Conservation (phyloP, 2,888 invertebrate genomes). For the Bimastos eiseni region DNA sequence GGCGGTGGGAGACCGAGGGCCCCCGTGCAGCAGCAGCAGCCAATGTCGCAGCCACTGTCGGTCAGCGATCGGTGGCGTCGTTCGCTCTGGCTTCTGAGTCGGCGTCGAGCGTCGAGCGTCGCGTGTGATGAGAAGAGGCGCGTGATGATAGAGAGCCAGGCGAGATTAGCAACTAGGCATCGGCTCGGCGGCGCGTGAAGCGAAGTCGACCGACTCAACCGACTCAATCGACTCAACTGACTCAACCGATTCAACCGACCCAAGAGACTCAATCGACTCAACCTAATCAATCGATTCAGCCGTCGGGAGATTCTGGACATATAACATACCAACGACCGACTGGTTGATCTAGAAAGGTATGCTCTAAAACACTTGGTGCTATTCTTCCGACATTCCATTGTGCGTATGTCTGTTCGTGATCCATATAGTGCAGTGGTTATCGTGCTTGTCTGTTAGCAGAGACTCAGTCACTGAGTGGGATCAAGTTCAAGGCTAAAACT, state of each 20-base stretch:
- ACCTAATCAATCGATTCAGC: too few species aligned
- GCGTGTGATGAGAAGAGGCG: background rate
- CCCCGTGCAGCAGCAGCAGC: too few species aligned
- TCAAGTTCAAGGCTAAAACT: too few species aligned
- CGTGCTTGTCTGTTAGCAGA: too few species aligned
- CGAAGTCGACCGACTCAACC: background rate
- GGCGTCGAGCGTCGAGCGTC: background rate
- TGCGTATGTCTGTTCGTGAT: too few species aligned
- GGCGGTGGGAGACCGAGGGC: too few species aligned
- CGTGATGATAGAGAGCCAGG: background rate
- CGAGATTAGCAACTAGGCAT: background rate
- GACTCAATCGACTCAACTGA: too few species aligned
- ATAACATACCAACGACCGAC: background rate
- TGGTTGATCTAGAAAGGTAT: background rate
- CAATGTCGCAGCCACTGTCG: background rate
- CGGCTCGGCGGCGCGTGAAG: background rate
- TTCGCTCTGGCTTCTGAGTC: background rate
- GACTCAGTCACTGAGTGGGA: too few species aligned
- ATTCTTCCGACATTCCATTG: background rate
- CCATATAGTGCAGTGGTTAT: too few species aligned
- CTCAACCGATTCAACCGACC: too few species aligned
- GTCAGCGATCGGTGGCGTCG: background rate
- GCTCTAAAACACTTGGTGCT: background rate
- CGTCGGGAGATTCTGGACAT: background rate
- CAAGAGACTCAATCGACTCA: too few species aligned